Base-by-base conservation (phyloP, 2,888 invertebrate genomes). In the Sepioteuthis lessoniana region DNA sequence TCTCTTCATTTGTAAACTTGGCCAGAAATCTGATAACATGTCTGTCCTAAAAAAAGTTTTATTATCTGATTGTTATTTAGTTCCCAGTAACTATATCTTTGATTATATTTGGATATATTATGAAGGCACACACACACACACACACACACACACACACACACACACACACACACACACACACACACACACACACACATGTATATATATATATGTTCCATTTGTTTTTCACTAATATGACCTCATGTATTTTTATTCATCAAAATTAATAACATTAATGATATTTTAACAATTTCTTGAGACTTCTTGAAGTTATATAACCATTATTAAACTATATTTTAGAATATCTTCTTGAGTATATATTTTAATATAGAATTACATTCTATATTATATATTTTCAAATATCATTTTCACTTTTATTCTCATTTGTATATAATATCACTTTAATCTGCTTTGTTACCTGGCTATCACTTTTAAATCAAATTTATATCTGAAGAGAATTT, bases 1-100 rank as follows among this genome's bases (percentile, higher is more conserved):
- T 47, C 31, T 47, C 92, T 92, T 92, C 92, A 92, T 92, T 47
- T 92, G n/a, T 47, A 92, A 47, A 92, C 92, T 92, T 92, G 31
- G 76, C 76, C 76, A 76, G 76, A 76, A 76, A 76, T 2, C 13
- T n/a, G 76, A 76, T n/a, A 76, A 10, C 1, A 25, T 25, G 25
- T 60, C 8, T 60, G 25, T 7, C 10, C n/a, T 10, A 35, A 25
- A n/a, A 8, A 10, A 76, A 21, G 21, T 3, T 76, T 35, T 35
- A 10, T 76, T 76, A 76, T n/a, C n/a, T n/a, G n/a, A 13, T n/a
- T 76, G 10, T 76, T 3, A n/a, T 8, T 28, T 47, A 13, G 10
- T 28, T 60, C 31, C 31, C 60, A 60, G 60, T 76, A 76, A n/a
- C n/a, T n/a, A 76, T n/a, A 55, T 76, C n/a, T 76, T 76, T n/a